These are phyloP conservation scores for Sycon ciliatum DNA, from an alignment of 37 sponge, comb jelly and placozoan species.

Conservation along the genomic window DNA sequence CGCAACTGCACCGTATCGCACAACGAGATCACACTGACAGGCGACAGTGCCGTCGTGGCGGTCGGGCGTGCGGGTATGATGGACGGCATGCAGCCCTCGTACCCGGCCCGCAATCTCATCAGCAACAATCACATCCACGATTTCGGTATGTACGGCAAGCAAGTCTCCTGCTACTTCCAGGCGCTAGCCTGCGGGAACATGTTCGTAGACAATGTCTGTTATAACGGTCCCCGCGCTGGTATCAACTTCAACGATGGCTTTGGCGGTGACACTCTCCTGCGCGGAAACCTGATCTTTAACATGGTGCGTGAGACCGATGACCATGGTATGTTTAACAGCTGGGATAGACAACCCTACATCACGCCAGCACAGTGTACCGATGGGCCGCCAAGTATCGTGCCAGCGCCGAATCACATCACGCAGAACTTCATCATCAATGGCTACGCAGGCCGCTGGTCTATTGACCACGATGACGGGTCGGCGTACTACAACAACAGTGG, in stretches of 20 bases:
- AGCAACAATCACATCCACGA: slow-evolving; percentile 43
- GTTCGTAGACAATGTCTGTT: slow-evolving; percentile 33
- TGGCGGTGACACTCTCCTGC: slow-evolving; percentile 36
- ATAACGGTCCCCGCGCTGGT: slow-evolving; percentile 52
- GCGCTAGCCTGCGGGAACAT: slow-evolving; percentile 27
- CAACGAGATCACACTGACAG: slow-evolving; percentile 47
- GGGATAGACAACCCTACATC: slow-evolving; percentile 45
- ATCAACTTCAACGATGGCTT: slow-evolving; percentile 58
- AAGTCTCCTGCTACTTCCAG: slow-evolving; percentile 34
- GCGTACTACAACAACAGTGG: slow-evolving; percentile 44
- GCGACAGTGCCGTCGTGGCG: slow-evolving; percentile 56
- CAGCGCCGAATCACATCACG: slow-evolving; percentile 21
- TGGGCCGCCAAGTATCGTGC: slow-evolving; percentile 14
- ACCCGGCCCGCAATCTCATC: slow-evolving; percentile 34
- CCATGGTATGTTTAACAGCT: slow-evolving; percentile 48
- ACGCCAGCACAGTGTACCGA: background rate
- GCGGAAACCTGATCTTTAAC: slow-evolving; percentile 45
- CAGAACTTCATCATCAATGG: slow-evolving; percentile 42
- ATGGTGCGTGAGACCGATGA: slow-evolving; percentile 48
- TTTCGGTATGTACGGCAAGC: slow-evolving; percentile 51
- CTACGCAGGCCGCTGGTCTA: slow-evolving; percentile 28
- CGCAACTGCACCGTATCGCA: slow-evolving; percentile 26
- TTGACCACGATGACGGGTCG: slow-evolving; percentile 56
- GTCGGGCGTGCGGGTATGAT: slow-evolving; percentile 39
- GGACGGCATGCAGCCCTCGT: slow-evolving; percentile 36